These are phyloP conservation scores for Anas bernieri DNA, from an alignment of 2,797 vertebrate species.

Conservation along the genomic window DNA sequence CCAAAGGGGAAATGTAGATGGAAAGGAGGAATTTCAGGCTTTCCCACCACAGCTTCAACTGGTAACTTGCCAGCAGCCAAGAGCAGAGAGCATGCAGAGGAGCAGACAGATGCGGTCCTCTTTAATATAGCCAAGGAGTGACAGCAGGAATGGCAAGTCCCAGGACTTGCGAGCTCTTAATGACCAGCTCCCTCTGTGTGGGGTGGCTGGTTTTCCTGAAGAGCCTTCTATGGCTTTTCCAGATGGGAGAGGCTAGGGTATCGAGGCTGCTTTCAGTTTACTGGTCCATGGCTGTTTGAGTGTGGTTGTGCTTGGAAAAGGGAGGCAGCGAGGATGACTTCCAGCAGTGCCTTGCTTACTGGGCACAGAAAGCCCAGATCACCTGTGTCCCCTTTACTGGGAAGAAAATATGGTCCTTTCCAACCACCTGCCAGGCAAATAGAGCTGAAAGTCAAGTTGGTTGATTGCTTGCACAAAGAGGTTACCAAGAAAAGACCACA, in stretches of 20 bases:
- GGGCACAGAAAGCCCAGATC: background rate
- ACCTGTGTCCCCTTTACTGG: background rate
- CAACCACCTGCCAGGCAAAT: background rate
- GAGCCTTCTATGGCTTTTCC: background rate
- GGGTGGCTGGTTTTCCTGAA: background rate
- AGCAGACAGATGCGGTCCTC: constrained; percentile 7
- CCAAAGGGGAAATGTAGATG: constrained; percentile 33
- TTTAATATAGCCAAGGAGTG: background rate
- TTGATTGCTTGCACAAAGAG: background rate
- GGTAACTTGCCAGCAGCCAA: constrained; percentile 53
- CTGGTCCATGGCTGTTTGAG: background rate
- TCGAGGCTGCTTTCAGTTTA: background rate
- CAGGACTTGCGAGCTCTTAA: background rate
- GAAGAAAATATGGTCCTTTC: background rate
- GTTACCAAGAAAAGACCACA: background rate
- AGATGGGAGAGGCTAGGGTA: background rate
- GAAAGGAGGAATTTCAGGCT: constrained; percentile 57
- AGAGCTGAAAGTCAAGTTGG: background rate
- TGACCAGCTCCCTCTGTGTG: background rate
- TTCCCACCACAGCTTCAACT: constrained; percentile 43
- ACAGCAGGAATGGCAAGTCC: background rate
- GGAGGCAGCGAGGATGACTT: background rate
- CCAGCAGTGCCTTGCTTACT: background rate
- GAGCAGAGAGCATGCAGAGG: background rate
- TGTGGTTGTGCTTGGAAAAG: background rate